phyloP scores from a whole-genome alignment of 2,888 invertebrate species.

The Tinea trinotella region DNA sequence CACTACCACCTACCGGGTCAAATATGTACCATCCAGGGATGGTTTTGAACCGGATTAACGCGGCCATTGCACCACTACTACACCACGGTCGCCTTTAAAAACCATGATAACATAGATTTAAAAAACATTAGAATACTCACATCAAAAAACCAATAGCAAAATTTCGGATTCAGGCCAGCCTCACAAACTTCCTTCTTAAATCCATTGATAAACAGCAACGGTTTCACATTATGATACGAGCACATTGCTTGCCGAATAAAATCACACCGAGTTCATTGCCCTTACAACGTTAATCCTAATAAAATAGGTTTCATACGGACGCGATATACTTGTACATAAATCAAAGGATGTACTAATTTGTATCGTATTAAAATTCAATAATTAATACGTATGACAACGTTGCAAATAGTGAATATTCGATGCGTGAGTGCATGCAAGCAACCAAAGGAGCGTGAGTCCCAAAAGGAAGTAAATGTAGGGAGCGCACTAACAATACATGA shows the following conservation, averaged over 20 bases:
- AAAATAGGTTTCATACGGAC: neutral
- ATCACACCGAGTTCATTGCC: neutral
- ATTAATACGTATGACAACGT: neutral
- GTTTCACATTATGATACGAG: neutral
- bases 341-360: neutral
- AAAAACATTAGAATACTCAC: constrained; percentile 6
- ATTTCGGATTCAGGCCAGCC: neutral
- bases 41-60: too few relatives aligned
- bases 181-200: neutral
- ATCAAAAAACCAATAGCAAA: constrained; percentile 12
- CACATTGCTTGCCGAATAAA: neutral
- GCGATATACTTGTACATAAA: neutral
- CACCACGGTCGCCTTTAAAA: too few relatives aligned
- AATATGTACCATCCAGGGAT: too few relatives aligned
- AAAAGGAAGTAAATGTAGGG: constrained; percentile 62
- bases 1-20: too few relatives aligned
- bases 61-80: too few relatives aligned
- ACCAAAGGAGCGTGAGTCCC: constrained; percentile 47
- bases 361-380: neutral
- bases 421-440: constrained; percentile 28
- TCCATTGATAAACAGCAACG: neutral
- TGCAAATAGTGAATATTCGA: neutral
- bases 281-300: neutral
- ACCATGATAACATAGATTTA: neutral
- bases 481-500: constrained; percentile 62